phyloP scores from a whole-genome alignment of 2,797 vertebrate genomes.

The Spondyliosoma cantharus region DNA sequence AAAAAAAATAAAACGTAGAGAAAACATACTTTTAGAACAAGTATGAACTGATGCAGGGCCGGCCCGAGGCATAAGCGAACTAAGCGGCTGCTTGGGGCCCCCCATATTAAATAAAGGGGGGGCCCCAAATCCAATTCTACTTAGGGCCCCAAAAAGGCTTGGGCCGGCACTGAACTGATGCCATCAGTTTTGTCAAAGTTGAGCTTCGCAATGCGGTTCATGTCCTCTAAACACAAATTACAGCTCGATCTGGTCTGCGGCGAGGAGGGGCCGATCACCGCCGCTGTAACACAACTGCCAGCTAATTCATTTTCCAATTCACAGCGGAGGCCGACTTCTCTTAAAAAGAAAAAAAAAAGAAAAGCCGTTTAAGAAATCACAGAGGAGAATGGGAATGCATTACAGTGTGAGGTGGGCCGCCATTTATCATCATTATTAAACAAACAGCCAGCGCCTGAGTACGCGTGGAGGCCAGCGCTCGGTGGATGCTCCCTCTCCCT shows the following conservation, averaged over 20 bases:
- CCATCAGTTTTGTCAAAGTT: conserved; percentile 22
- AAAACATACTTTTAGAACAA: conserved; percentile 30
- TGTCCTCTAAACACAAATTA: conserved; percentile 39
- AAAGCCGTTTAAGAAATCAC: conserved; percentile 37
- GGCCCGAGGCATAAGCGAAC: too few relatives aligned
- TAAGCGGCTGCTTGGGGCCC: too few relatives aligned
- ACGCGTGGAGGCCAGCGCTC: not conserved
- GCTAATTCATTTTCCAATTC: conserved; percentile 27
- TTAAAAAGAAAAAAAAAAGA: conserved; percentile 12
- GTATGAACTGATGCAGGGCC: not conserved
- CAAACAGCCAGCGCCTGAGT: conserved; percentile 40
- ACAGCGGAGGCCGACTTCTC: conserved; percentile 5
- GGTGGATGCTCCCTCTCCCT: conserved; percentile 15
- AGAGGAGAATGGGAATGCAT: conserved; percentile 44
- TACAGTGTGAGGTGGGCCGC: conserved; percentile 17
- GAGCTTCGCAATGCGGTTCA: not conserved
- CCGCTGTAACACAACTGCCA: conserved; percentile 5
- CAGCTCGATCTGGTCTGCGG: conserved; percentile 21
- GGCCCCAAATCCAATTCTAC: too few relatives aligned
- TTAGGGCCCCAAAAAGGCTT: too few relatives aligned
- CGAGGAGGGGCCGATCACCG: not conserved
- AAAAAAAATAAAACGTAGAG: not conserved
- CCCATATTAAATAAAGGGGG: too few relatives aligned
- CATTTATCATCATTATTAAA: conserved; percentile 69
- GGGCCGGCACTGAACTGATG: not conserved